Conservation (phyloP, 2,113 vertebrate genomes). For the Amphilophus citrinellus region DNA sequence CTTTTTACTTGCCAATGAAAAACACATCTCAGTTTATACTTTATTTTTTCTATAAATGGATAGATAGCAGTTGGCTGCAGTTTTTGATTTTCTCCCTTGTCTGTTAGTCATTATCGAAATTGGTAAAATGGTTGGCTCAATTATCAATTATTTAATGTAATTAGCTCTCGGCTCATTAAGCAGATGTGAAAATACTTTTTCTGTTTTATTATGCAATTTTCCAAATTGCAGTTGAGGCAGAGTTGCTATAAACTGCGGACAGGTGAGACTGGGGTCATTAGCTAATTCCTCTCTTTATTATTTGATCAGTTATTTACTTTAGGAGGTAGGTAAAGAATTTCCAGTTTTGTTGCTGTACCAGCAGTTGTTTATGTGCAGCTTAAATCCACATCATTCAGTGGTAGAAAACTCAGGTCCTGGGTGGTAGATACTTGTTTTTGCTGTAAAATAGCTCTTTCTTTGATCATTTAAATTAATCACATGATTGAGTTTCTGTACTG, state of each 20-base stretch:
- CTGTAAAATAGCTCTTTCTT: neutral
- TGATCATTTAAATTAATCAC: neutral
- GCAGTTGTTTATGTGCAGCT: conserved; percentile 7
- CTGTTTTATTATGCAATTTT: conserved; percentile 80
- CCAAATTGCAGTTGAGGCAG: conserved; percentile 79
- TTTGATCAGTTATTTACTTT: conserved; percentile 70
- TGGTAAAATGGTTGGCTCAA: conserved; percentile 86
- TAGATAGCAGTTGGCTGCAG: conserved; percentile 67
- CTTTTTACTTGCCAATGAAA: neutral
- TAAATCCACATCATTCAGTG: neutral
- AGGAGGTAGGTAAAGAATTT: conserved; percentile 23
- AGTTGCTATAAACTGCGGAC: conserved; percentile 76
- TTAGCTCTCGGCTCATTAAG: conserved; percentile 83
- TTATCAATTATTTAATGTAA: conserved; percentile 93
- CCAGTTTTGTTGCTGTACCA: conserved; percentile 9
- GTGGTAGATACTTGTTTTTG: neutral
- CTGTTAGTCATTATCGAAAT: conserved; percentile 93
- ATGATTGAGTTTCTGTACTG: neutral
- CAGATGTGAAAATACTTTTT: conserved; percentile 84
- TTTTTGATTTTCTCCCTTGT: conserved; percentile 71
- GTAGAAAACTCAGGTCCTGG: neutral
- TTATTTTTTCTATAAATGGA: conserved; percentile 65
- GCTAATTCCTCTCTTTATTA: conserved; percentile 67
- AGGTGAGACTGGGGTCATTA: conserved; percentile 78
- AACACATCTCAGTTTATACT: conserved; percentile 12